A percentile compares a stretch with the other conserved stretches of the same genome.
These are phyloP conservation scores for Montipora capitata DNA, from an alignment of 92 coral and sea anemone genomes.

Conservation along the genomic window DNA sequence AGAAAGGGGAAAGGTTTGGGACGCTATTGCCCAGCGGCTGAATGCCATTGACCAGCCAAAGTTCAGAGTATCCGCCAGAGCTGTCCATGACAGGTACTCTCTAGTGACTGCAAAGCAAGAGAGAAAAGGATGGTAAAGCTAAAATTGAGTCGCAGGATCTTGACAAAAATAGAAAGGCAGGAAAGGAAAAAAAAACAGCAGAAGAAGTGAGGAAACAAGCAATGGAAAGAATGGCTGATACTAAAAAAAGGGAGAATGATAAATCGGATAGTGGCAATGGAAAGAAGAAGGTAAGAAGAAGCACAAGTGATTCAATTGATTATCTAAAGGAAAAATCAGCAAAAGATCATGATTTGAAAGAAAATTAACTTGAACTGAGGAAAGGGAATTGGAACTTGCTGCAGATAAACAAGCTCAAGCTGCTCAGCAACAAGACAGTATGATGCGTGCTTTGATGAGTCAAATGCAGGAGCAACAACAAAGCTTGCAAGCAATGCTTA, in stretches of 20 bases:
- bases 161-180: conserved; percentile 14
- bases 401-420: conserved; percentile 38
- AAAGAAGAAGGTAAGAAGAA: conserved; percentile 42
- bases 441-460: conserved; percentile 29
- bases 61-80: conserved; percentile 58
- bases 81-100: conserved; percentile 63
- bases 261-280: too few relatives aligned
- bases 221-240: conserved; percentile 68
- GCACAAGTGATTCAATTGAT: conserved; percentile 52
- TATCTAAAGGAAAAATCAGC: conserved; percentile 33
- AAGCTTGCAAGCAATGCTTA: conserved; percentile 8
- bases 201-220: conserved; percentile 68
- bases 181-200: conserved; percentile 53
- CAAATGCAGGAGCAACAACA: conserved; percentile 42
- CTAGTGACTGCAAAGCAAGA: conserved; percentile 13
- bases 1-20: conserved; percentile 57
- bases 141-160: conserved; percentile 15
- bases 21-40: conserved; percentile 21
- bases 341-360: conserved; percentile 36
- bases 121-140: conserved; percentile 41
- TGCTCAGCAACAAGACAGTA: not conserved
- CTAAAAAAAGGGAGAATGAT: conserved; percentile 17
- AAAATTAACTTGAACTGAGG: conserved; percentile 57
- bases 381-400: conserved; percentile 42
- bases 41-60: conserved; percentile 34